A percentile compares a stretch with the other conserved stretches of the same genome.
phyloP scores from a whole-genome alignment of 2,888 invertebrate species.

The Rotaria sp. region DNA sequence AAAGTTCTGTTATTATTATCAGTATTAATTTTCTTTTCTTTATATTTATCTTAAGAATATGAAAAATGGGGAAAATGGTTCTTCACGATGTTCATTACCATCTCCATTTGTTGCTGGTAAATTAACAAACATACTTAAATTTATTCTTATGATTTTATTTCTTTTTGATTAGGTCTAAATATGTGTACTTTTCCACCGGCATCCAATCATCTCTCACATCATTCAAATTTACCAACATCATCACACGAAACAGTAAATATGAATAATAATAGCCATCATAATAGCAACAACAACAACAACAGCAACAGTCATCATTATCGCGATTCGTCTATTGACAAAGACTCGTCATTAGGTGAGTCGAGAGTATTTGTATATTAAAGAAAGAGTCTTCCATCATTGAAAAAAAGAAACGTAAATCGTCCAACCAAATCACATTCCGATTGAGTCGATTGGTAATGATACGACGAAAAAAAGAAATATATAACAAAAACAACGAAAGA shows the following conservation, averaged over 20 bases:
- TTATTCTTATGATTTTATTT: neutral
- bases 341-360: neutral
- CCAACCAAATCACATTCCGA: conserved; percentile 24
- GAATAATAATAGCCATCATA: neutral
- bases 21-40: too few species aligned
- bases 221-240: neutral
- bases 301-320: neutral
- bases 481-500: conserved; percentile 14
- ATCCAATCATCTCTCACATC: neutral
- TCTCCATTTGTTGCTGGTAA: conserved; percentile 6
- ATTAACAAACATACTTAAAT: neutral
- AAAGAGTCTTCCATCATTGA: neutral
- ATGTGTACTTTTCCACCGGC: neutral
- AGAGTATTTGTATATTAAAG: neutral
- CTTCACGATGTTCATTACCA: neutral
- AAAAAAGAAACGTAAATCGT: conserved; percentile 19
- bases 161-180: conserved; percentile 14
- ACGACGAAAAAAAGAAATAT: conserved; percentile 1
- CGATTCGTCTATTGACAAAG: neutral
- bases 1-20: neutral
- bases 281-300: neutral
- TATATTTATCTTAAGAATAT: neutral
- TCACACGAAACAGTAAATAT: neutral
- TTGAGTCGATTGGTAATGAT: neutral
- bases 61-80: neutral